Evolutionary conservation across 2,113 vertebrate species (phyloP).

Genomic region (Caranx ignobilis): DNA sequence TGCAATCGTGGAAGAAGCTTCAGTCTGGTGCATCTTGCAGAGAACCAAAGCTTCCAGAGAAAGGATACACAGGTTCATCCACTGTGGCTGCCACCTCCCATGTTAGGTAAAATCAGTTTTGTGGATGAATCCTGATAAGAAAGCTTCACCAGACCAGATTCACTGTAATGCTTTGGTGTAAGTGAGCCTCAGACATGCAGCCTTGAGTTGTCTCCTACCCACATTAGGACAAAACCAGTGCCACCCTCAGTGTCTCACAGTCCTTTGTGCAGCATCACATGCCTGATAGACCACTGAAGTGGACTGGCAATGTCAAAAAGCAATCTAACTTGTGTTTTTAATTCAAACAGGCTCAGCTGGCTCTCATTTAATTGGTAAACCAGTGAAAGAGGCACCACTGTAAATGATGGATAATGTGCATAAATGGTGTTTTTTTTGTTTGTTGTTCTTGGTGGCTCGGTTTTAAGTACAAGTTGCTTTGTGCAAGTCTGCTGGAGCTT

Average conservation of each 20-base stretch:
- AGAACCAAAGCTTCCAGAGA: neutral
- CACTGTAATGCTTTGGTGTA: neutral
- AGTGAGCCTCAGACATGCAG: neutral
- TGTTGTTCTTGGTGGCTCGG: constrained; percentile 10
- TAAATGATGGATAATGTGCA: constrained; percentile 10
- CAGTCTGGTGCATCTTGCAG: neutral
- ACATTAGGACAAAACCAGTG: neutral
- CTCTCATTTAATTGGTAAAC: neutral
- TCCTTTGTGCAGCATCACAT: neutral
- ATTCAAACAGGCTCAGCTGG: too few species aligned
- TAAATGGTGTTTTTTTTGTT: neutral
- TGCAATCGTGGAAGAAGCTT: constrained; percentile 14
- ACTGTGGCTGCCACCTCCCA: neutral
- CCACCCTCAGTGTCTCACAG: neutral
- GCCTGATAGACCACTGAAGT: neutral
- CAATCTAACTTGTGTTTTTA: neutral
- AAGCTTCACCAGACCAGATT: constrained; percentile 28
- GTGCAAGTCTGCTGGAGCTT: neutral
- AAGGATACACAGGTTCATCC: neutral
- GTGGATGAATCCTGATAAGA: neutral
- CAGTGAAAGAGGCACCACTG: neutral
- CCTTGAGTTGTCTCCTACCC: neutral
- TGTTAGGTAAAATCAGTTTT: neutral
- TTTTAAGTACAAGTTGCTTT: neutral
- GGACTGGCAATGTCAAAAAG: neutral